Evolutionary conservation across 2,113 vertebrate species (phyloP).

Genomic region (Naja naja): DNA sequence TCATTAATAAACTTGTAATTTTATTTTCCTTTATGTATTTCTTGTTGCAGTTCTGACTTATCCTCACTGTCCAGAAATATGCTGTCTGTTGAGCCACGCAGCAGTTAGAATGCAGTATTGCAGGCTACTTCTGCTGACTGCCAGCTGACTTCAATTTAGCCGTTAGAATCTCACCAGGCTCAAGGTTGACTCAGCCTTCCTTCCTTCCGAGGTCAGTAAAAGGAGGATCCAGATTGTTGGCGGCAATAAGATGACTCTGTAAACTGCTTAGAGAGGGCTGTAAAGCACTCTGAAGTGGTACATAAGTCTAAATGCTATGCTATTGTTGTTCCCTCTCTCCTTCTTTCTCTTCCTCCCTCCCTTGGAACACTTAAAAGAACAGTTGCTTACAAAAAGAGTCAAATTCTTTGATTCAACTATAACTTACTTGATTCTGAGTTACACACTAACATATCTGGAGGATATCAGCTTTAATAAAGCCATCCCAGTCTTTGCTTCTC

Average conservation of each 20-base stretch:
- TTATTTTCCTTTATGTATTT: background rate
- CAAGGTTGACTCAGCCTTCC: no score
- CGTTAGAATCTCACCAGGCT: no score
- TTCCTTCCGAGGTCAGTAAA: no score
- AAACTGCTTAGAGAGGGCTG: no score
- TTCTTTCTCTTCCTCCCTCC: background rate
- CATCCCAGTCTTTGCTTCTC: background rate
- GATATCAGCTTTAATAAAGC: background rate
- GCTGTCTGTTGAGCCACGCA: background rate
- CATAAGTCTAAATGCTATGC: no score
- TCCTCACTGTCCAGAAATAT: background rate
- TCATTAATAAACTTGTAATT: background rate
- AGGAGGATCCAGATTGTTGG: no score
- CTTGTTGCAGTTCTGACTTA: background rate
- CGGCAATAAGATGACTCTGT: no score
- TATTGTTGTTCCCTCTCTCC: accelerated
- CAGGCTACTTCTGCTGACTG: no score
- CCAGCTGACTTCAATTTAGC: constrained; percentile 4
- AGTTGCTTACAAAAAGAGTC: background rate
- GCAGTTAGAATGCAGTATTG: no score
- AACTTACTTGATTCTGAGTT: background rate
- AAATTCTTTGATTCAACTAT: background rate
- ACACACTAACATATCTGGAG: background rate
- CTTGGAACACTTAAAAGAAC: background rate
- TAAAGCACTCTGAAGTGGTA: no score